Conservation (phyloP, 2,888 invertebrate genomes). For the Drosophila subsilvestris region DNA sequence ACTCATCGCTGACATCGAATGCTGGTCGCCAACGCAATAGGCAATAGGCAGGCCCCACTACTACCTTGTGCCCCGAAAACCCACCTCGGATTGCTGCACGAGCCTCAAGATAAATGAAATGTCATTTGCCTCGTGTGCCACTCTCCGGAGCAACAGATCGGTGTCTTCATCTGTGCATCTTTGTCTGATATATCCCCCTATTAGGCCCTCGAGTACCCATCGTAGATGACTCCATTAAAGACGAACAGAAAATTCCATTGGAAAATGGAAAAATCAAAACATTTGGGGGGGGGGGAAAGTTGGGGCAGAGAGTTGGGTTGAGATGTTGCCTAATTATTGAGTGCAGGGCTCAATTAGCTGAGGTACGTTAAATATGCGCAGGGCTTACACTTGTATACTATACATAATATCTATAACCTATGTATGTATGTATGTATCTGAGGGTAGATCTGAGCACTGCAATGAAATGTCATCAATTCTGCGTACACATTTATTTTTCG, state of each 20-base stretch:
- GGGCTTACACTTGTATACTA: neutral
- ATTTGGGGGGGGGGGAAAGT: too few species aligned
- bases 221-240: constrained; percentile 37
- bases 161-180: constrained; percentile 20
- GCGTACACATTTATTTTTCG: too few species aligned
- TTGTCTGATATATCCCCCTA: constrained; percentile 33
- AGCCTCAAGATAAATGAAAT: constrained; percentile 67
- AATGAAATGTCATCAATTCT: too few species aligned
- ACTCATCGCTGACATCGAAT: constrained; percentile 58
- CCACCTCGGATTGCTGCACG: constrained; percentile 56
- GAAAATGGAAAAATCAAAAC: neutral
- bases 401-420: too few species aligned
- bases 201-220: constrained; percentile 17
- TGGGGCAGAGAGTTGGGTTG: neutral
- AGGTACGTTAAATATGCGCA: neutral
- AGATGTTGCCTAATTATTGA: neutral
- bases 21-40: constrained; percentile 47
- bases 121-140: constrained; percentile 61
- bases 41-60: constrained; percentile 11
- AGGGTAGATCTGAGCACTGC: too few species aligned
- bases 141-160: constrained; percentile 1
- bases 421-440: too few species aligned
- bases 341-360: neutral
- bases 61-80: constrained; percentile 23
- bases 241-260: neutral